phyloP scores from a whole-genome alignment of 35 echinoderm and acorn worm species.

The Strongylocentrotus purpuratus region DNA sequence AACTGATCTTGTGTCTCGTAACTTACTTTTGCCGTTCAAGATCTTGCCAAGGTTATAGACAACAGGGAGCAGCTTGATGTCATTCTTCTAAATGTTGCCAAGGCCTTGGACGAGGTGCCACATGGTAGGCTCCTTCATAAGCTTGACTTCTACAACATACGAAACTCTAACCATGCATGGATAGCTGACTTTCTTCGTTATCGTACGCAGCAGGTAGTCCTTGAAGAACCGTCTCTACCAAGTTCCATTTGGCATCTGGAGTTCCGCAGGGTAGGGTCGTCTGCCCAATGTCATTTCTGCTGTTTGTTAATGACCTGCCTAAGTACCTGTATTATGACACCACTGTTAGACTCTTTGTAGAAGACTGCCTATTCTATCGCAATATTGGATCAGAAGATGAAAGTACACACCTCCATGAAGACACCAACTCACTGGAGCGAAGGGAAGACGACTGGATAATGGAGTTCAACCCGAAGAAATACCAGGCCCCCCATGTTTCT shows the following conservation, averaged over 20 bases:
- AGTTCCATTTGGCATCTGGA: constrained; percentile 28
- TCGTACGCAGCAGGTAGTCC: constrained; percentile 44
- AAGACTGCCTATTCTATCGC: constrained; percentile 55
- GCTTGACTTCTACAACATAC: constrained; percentile 25
- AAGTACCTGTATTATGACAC: constrained; percentile 37
- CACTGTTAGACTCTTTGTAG: too few relatives aligned
- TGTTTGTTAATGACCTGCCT: constrained; percentile 49
- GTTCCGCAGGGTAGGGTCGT: constrained; percentile 65
- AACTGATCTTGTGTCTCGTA: constrained; percentile 58
- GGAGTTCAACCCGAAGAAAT: too few relatives aligned
- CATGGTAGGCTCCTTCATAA: too few relatives aligned
- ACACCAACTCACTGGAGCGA: constrained; percentile 29
- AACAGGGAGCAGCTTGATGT: constrained; percentile 25
- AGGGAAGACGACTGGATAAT: constrained; percentile 52
- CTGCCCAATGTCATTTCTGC: constrained; percentile 42
- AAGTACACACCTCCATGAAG: background rate
- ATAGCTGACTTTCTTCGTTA: constrained; percentile 41
- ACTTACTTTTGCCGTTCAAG: too few relatives aligned
- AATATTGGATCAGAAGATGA: constrained; percentile 14
- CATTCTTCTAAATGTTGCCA: too few relatives aligned
- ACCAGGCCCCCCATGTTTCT: constrained; percentile 36
- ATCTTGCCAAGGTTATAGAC: constrained; percentile 55
- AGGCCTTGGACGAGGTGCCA: background rate
- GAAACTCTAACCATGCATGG: constrained; percentile 33
- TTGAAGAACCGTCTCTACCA: constrained; percentile 34